Evolutionary conservation across 2,113 vertebrate species (phyloP).

Genomic region (Hemicordylus capensis): DNA sequence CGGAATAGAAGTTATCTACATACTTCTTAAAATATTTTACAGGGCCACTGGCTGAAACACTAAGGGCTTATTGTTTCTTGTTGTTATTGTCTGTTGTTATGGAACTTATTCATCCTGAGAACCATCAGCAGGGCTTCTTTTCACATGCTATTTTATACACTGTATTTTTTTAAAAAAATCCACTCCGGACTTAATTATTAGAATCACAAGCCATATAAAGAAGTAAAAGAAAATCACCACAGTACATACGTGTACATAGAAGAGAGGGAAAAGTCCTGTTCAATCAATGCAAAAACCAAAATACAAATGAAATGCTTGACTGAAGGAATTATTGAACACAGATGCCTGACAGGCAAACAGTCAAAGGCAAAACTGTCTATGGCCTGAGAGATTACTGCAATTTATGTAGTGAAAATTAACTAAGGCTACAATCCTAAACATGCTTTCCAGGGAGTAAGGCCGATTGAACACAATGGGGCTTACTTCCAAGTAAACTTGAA

Average conservation of each 20-base stretch:
- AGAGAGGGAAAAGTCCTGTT: not conserved
- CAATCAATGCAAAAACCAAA: constrained; percentile 26
- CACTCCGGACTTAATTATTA: not conserved
- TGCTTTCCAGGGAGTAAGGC: no score
- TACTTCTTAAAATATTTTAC: constrained; percentile 49
- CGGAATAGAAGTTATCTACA: constrained; percentile 56
- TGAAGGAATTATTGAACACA: constrained; percentile 15
- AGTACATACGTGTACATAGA: not conserved
- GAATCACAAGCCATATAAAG: not conserved
- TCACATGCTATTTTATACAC: constrained; percentile 9
- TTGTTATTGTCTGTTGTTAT: constrained; percentile 25
- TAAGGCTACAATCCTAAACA: not conserved
- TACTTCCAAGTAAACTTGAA: no score
- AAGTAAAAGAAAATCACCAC: constrained; percentile 7
- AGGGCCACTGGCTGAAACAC: constrained; percentile 54
- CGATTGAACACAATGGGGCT: no score
- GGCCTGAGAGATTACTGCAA: not conserved
- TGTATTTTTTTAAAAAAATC: constrained; percentile 12
- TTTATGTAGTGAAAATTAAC: constrained; percentile 5
- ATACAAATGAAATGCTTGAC: constrained; percentile 11
- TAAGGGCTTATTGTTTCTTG: constrained; percentile 55
- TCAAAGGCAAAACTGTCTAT: not conserved
- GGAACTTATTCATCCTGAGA: constrained; percentile 46
- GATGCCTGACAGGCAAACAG: not conserved
- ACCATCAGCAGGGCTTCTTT: constrained; percentile 15